Conservation (phyloP, 2,888 invertebrate species). For the Aphrophora alni region DNA sequence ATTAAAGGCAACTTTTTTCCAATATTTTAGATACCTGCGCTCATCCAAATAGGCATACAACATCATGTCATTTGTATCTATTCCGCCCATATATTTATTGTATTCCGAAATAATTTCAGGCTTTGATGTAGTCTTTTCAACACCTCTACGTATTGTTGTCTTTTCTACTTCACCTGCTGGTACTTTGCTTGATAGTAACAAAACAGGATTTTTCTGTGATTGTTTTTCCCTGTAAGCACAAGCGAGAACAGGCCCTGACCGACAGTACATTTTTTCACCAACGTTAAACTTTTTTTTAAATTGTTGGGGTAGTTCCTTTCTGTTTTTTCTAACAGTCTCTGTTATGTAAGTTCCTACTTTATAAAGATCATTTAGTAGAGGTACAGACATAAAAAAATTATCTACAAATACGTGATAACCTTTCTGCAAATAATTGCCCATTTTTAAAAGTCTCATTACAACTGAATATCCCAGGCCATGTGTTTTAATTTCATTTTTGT, state of each 20-base stretch:
- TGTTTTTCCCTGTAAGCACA: conserved; percentile 4
- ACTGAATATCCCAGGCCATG: neutral
- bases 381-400: neutral
- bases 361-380: neutral
- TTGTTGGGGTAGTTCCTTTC: neutral
- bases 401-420: neutral
- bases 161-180: neutral
- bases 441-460: neutral
- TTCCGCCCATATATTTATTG: conserved; percentile 9
- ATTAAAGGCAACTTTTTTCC: too few relatives aligned
- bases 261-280: neutral
- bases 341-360: neutral
- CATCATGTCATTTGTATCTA: neutral
- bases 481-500: neutral
- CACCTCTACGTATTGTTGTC: neutral
- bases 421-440: neutral
- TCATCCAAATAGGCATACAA: too few relatives aligned
- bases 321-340: neutral
- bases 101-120: neutral
- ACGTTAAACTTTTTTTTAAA: neutral
- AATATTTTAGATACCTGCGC: too few relatives aligned
- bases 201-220: neutral
- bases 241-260: neutral
- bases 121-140: neutral
- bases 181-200: neutral